A percentile compares a stretch with the other conserved stretches of the same genome.
Conservation (phyloP, 2,888 invertebrate genomes). For the Xestia sexstrigata region DNA sequence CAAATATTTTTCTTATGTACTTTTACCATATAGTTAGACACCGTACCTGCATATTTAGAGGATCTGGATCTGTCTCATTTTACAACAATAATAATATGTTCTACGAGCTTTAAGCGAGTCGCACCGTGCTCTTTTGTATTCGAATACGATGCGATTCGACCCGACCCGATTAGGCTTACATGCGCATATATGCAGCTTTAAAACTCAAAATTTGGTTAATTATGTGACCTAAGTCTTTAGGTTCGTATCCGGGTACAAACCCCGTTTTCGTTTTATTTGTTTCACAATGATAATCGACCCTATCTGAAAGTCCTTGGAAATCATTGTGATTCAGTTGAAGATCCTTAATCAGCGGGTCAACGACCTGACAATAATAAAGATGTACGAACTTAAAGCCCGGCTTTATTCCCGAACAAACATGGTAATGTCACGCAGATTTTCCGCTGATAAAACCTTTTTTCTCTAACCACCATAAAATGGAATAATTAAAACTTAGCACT, state of each 20-base stretch:
- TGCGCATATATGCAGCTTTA: background rate
- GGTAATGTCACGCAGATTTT: slow-evolving; percentile 35
- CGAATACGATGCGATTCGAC: background rate
- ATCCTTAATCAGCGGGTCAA: slow-evolving; percentile 30
- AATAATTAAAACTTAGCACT: slow-evolving; percentile 52
- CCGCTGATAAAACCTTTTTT: slow-evolving; percentile 35
- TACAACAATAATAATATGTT: background rate
- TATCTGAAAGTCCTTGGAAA: slow-evolving; percentile 15
- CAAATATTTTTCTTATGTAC: background rate
- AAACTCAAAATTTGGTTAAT: background rate
- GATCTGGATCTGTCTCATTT: background rate
- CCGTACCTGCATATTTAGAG: background rate
- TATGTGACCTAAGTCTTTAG: background rate
- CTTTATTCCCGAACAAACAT: slow-evolving; percentile 20
- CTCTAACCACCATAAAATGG: slow-evolving; percentile 16
- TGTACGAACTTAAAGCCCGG: background rate
- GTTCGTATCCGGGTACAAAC: background rate
- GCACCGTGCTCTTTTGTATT: background rate
- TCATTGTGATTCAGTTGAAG: slow-evolving; percentile 11
- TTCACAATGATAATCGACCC: background rate
- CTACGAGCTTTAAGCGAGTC: background rate
- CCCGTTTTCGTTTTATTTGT: slow-evolving; percentile 4
- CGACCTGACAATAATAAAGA: slow-evolving; percentile 10
- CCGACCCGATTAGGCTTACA: background rate
- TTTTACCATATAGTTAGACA: background rate